Base-by-base conservation (phyloP, 1,140 invertebrate species). In the Drosophila pachea region DNA sequence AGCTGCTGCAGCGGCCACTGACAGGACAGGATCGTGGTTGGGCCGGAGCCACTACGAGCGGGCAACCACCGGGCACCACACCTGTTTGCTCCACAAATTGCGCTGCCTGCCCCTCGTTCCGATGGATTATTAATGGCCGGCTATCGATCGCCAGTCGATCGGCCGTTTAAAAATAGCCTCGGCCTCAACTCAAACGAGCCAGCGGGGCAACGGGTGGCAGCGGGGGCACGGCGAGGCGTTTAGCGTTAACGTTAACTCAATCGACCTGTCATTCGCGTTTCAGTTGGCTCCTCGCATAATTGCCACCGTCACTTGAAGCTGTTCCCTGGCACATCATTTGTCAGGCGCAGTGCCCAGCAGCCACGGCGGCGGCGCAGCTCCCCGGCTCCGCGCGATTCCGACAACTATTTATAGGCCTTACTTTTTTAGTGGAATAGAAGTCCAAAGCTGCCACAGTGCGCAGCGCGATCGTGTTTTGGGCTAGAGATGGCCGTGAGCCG, bases 171-270 rank as follows among this genome's bases (percentile, higher is more conserved):
- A 84, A 86, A 84, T 84, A 81, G 76, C 81, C 76, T 69, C 76
- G 66, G 63, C 68, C 22, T 22, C 22, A 22, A 1, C 22, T 22
- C 50, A 67, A 69, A 42, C 31, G n/a, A 69, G 65, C 68, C 77
- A 81, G 78, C 61, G 54, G 70, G 74, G 59, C 59, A 45, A 48
- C 14, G 8, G 22, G 16, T n/a, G 45, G 62, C 43, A 43, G 81
- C 7, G 7, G 62, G 49, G 53, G 62, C 67, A 63, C 62, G 63
- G 65, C 72, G 73, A 76, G 78, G 82, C 78, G 82, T 87, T 88
- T 88, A 88, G 86, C 74, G 86, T 76, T 86, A 88, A 88, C 86
- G 78, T 84, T 84, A 88, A 87, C 78, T 88, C 86, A 86, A 88
- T 88, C 87, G 86, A 87, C 81, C 87, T 88, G 79, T 88, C 87